phyloP scores from a whole-genome alignment of 1,140 invertebrate species.

The Dendroctonus valens region DNA sequence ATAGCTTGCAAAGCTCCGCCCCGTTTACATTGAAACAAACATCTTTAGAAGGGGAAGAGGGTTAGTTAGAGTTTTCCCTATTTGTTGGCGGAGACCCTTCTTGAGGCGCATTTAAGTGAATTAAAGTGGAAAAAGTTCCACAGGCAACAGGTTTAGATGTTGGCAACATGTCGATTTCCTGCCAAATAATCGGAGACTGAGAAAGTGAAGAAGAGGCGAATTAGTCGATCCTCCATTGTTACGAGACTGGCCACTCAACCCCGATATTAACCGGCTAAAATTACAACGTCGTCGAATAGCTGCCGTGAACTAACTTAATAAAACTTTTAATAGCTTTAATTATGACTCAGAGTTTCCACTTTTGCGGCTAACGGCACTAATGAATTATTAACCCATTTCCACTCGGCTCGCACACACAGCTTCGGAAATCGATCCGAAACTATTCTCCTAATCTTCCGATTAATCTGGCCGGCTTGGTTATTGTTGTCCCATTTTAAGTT shows the following conservation, averaged over 20 bases:
- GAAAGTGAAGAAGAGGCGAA: too few relatives aligned
- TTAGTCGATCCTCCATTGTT: too few relatives aligned
- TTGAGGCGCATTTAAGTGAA: not conserved
- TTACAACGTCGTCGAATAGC: conserved; percentile 2
- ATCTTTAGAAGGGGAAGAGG: not conserved
- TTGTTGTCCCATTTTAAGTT: too few relatives aligned
- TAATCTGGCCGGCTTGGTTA: too few relatives aligned
- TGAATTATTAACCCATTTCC: conserved; percentile 20
- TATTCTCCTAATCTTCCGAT: too few relatives aligned
- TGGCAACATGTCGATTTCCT: not conserved
- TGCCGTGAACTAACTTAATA: conserved; percentile 6
- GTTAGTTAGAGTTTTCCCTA: not conserved
- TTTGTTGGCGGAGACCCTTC: not conserved
- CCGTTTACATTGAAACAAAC: too few relatives aligned
- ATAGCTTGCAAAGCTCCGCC: too few relatives aligned
- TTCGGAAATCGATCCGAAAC: not conserved
- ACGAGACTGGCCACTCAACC: too few relatives aligned
- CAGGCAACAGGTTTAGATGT: conserved; percentile 1
- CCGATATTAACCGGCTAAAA: conserved; percentile 5
- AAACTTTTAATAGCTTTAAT: conserved; percentile 25
- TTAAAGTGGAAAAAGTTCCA: conserved; percentile 8
- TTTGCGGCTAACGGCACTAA: conserved; percentile 18
- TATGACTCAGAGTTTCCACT: conserved; percentile 20
- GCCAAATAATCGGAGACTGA: not conserved
- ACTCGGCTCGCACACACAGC: not conserved